phyloP scores from a whole-genome alignment of 2,888 invertebrate species.

The Eupithecia subumbrata region DNA sequence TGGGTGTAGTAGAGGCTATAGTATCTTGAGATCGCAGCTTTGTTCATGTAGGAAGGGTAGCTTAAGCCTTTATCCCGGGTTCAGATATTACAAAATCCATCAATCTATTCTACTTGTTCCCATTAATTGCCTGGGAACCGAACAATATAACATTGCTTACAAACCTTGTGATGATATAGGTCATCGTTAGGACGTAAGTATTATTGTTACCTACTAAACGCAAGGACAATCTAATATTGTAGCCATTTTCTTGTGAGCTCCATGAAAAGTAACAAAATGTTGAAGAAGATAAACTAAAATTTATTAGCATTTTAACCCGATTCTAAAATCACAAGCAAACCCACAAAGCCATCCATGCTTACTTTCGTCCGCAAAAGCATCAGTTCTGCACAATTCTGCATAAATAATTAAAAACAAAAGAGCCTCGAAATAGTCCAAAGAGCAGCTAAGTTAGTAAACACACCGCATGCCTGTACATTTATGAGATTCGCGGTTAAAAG shows the following conservation, averaged over 20 bases:
- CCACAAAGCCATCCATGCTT: background rate
- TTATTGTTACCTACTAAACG: no score
- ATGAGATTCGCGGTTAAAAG: conserved; percentile 29
- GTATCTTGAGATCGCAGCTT: background rate
- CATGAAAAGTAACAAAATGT: background rate
- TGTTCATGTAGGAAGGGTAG: background rate
- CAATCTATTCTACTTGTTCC: background rate
- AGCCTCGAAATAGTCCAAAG: conserved; percentile 3
- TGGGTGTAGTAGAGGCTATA: background rate
- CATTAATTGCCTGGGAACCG: background rate
- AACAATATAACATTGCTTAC: background rate
- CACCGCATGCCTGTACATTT: conserved; percentile 23
- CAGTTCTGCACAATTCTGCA: background rate
- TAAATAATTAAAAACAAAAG: conserved; percentile 7
- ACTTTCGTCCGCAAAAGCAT: conserved; percentile 3
- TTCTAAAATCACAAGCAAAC: background rate
- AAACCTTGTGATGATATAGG: background rate
- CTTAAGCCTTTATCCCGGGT: background rate
- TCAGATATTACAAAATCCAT: background rate
- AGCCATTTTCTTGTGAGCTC: background rate
- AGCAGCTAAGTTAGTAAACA: background rate
- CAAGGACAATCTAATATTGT: no score
- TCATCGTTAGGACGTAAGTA: background rate
- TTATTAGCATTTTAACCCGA: background rate
- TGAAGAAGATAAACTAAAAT: background rate